Evolutionary conservation across 2,113 vertebrate genomes (phyloP).

Genomic region (Geococcyx californianus): DNA sequence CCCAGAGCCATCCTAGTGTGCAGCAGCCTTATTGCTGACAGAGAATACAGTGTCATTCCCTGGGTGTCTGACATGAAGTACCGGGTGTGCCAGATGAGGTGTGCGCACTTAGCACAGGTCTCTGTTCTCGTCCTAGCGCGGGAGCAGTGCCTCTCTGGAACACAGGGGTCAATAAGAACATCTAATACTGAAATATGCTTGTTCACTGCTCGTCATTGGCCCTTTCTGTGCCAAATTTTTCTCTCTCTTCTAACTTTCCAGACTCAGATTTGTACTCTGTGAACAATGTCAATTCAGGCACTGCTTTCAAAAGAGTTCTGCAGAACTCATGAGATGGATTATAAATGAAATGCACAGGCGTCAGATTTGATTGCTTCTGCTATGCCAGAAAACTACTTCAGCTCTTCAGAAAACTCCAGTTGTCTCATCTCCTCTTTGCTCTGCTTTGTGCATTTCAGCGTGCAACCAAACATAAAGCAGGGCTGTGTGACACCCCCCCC

Average conservation of each 20-base stretch:
- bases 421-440: neutral
- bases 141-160: neutral
- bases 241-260: neutral
- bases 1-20: neutral
- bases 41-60: neutral
- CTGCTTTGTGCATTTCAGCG: neutral
- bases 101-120: neutral
- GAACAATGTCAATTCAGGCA: neutral
- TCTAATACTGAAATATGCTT: neutral
- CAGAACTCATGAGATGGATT: neutral
- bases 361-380: neutral
- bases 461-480: rapidly evolving
- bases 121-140: neutral
- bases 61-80: neutral
- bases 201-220: neutral
- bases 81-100: neutral
- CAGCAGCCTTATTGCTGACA: neutral
- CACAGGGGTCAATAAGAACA: rapidly evolving
- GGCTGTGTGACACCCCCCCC: neutral
- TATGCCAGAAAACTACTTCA: neutral
- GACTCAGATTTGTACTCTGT: neutral
- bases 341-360: neutral
- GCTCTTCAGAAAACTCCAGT: neutral
- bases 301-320: neutral
- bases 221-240: neutral